phyloP scores from a whole-genome alignment of 2,888 invertebrate genomes.

The Harpagoxenus sublaevis region DNA sequence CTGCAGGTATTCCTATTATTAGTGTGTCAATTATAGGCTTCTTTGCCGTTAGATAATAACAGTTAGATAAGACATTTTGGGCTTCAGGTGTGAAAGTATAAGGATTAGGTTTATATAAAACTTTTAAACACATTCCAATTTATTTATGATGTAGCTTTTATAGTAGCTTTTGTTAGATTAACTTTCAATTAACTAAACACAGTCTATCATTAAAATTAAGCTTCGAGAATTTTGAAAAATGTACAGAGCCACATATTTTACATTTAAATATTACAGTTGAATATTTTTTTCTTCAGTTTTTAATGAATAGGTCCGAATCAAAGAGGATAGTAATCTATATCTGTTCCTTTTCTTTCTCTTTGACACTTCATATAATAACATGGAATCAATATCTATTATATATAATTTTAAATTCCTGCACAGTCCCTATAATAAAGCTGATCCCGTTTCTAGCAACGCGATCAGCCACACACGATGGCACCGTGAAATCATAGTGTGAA shows the following conservation, averaged over 20 bases:
- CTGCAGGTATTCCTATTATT: not conserved
- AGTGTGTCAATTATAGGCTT: not conserved
- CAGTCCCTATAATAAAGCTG: not conserved
- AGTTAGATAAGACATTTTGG: not conserved
- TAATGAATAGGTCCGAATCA: not conserved
- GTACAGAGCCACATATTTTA: not conserved
- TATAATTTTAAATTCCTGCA: not conserved
- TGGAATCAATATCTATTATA: not conserved
- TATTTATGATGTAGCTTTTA: not conserved
- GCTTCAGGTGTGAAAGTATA: not conserved
- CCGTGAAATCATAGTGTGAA: conserved; percentile 21
- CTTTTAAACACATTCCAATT: not conserved
- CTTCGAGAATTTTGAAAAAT: not conserved
- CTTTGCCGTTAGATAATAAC: not conserved
- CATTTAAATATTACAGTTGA: not conserved
- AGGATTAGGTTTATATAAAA: not conserved
- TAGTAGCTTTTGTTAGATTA: not conserved
- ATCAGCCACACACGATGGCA: not conserved
- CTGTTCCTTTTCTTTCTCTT: not conserved
- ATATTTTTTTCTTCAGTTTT: not conserved
- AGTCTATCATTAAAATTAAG: not conserved
- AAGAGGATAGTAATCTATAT: not conserved
- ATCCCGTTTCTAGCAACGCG: not conserved
- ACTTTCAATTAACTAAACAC: not conserved
- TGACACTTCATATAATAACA: conserved; percentile 15